Conservation (phyloP, 2,888 invertebrate genomes). For the Graphium colonna region DNA sequence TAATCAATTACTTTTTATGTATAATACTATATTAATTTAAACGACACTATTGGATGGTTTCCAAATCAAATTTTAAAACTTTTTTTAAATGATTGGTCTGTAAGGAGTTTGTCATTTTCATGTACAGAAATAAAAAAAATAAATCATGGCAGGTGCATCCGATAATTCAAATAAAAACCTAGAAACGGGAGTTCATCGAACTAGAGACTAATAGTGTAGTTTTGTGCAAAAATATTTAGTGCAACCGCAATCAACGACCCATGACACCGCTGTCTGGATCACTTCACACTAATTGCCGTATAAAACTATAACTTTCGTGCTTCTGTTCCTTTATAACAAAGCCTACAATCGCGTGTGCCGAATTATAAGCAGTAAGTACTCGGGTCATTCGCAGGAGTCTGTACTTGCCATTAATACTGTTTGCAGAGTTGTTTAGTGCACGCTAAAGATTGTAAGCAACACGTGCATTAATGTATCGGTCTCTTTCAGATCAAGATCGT, state of each 20-base stretch:
- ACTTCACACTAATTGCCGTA: slow-evolving; percentile 51
- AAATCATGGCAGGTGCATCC: no score
- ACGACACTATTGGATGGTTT: no score
- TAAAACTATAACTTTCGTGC: slow-evolving; percentile 38
- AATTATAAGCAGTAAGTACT: slow-evolving; percentile 11
- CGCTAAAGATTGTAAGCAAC: slow-evolving; percentile 44
- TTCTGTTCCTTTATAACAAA: slow-evolving; percentile 30
- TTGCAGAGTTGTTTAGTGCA: slow-evolving; percentile 42
- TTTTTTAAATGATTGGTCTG: no score
- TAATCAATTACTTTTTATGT: no score
- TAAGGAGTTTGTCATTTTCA: no score
- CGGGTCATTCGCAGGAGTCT: slow-evolving; percentile 63
- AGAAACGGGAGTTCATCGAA: slow-evolving; percentile 6
- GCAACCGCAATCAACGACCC: slow-evolving; percentile 41
- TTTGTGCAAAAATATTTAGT: slow-evolving; percentile 15
- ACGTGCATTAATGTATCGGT: slow-evolving; percentile 30
- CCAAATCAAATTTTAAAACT: no score
- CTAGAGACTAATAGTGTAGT: slow-evolving; percentile 8
- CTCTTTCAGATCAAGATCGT: slow-evolving; percentile 53
- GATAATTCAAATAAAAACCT: not conserved
- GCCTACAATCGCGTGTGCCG: slow-evolving; percentile 18
- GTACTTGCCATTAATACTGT: slow-evolving; percentile 55
- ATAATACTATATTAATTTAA: no score
- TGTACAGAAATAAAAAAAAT: no score
- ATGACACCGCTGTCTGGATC: slow-evolving; percentile 51